These are phyloP conservation scores for Centropus unirufus DNA, from an alignment of 2,113 vertebrate genomes.

Conservation along the genomic window DNA sequence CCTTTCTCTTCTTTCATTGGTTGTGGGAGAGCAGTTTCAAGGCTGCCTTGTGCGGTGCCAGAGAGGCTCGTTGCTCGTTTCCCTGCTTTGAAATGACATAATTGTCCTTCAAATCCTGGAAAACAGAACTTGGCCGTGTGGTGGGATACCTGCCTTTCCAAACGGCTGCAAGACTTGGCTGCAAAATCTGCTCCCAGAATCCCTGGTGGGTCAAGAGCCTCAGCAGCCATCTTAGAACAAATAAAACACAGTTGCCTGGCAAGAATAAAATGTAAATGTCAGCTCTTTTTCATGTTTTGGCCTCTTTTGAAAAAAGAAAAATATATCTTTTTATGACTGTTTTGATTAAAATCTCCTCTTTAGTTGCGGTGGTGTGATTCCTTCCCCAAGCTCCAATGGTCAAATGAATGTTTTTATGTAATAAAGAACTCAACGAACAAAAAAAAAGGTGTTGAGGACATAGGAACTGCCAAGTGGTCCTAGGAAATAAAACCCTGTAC, in stretches of 20 bases:
- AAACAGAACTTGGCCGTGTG: not conserved
- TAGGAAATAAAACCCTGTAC: not conserved
- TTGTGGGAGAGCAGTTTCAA: not conserved
- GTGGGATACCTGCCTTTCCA: conserved; percentile 4
- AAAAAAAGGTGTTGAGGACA: not conserved
- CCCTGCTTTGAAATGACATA: conserved; percentile 48
- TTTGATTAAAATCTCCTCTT: not conserved
- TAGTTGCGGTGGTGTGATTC: too few species aligned
- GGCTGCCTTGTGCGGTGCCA: not conserved
- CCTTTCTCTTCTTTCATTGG: conserved; percentile 1
- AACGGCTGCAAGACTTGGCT: not conserved
- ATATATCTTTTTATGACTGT: not conserved
- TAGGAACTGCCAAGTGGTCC: not conserved
- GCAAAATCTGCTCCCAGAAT: not conserved
- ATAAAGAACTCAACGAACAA: not conserved
- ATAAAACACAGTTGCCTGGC: not conserved
- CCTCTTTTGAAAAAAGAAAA: not conserved
- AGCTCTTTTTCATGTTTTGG: not conserved
- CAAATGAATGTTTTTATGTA: not conserved
- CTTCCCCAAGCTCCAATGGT: not conserved
- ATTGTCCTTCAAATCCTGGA: conserved; percentile 22
- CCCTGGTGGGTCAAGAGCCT: not conserved
- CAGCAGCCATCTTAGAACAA: not conserved
- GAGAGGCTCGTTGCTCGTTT: conserved; percentile 17
- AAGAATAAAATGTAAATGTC: not conserved